A percentile compares a stretch with the other conserved stretches of the same genome.
Conservation (phyloP, 2,113 vertebrate species). For the Gadus chalcogrammus region DNA sequence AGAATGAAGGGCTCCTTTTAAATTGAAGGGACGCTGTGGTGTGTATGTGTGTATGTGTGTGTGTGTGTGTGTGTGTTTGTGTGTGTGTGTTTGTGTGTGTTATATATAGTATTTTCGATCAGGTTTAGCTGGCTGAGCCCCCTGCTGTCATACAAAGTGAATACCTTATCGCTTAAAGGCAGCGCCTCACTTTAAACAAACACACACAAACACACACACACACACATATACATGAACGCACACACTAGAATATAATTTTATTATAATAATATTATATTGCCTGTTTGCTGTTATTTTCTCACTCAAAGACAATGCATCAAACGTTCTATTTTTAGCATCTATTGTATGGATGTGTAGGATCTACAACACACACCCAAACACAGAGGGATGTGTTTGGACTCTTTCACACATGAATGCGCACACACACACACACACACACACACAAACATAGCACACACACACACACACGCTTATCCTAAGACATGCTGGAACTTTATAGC, state of each 20-base stretch:
- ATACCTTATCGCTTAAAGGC: slow-evolving; percentile 69
- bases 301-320: too few relatives aligned
- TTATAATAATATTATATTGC: too few relatives aligned
- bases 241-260: not conserved
- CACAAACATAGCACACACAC: slow-evolving; percentile 15
- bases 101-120: slow-evolving; percentile 48
- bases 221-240: not conserved
- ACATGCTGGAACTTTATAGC: slow-evolving; percentile 62
- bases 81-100: slow-evolving; percentile 19
- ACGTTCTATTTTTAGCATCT: too few relatives aligned
- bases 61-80: slow-evolving; percentile 22
- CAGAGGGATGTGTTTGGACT: not conserved
- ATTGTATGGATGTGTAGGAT: too few relatives aligned
- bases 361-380: not conserved
- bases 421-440: slow-evolving; percentile 1
- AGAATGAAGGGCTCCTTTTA: too few relatives aligned
- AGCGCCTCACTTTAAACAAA: slow-evolving; percentile 51
- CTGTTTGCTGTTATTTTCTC: too few relatives aligned
- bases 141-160: slow-evolving; percentile 69
- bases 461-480: slow-evolving; percentile 50
- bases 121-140: slow-evolving; percentile 40
- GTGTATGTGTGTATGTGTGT: slow-evolving; percentile 1
- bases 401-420: slow-evolving; percentile 2
- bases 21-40: not conserved
- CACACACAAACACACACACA: slow-evolving; percentile 14